Evolutionary conservation across 1,140 invertebrate species (phyloP).

Genomic region (Solenopsis fugax): DNA sequence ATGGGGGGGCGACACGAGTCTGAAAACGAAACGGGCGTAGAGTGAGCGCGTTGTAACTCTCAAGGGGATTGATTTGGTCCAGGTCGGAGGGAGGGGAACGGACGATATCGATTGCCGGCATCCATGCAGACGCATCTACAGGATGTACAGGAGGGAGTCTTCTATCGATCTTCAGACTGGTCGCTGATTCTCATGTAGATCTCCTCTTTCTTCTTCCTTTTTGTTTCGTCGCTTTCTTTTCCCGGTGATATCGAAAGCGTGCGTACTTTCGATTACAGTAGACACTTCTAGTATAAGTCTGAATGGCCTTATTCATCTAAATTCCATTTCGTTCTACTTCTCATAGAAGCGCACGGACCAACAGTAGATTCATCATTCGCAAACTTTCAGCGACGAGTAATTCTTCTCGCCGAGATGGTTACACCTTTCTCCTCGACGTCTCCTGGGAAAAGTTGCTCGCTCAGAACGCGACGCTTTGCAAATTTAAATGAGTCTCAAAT

Average conservation of each 20-base stretch:
- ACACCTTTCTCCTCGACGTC: not conserved
- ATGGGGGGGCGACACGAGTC: constrained; percentile 24
- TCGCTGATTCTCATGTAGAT: constrained; percentile 63
- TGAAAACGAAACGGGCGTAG: constrained; percentile 70
- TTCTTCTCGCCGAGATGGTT: constrained; percentile 28
- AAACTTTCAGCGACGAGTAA: constrained; percentile 29
- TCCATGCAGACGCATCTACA: constrained; percentile 60
- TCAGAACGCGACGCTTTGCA: constrained; percentile 7
- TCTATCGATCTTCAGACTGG: constrained; percentile 52
- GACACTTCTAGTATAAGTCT: not conserved
- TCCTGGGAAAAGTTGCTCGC: constrained; percentile 37
- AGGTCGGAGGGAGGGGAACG: constrained; percentile 62
- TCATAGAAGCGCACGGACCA: not conserved
- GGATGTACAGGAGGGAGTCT: constrained; percentile 2
- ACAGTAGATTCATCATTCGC: constrained; percentile 28
- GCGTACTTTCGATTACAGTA: constrained; percentile 29
- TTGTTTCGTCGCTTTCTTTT: constrained; percentile 17
- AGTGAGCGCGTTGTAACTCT: constrained; percentile 71
- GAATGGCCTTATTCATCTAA: constrained; percentile 15
- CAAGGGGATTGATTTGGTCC: constrained; percentile 80
- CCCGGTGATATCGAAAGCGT: not conserved
- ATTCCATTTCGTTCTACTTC: constrained; percentile 42
- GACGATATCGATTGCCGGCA: constrained; percentile 81
- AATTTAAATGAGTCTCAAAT: constrained; percentile 48
- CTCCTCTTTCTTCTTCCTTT: constrained; percentile 48